Conservation (phyloP, 1,140 invertebrate genomes). For the Drosophila equinoxialis region DNA sequence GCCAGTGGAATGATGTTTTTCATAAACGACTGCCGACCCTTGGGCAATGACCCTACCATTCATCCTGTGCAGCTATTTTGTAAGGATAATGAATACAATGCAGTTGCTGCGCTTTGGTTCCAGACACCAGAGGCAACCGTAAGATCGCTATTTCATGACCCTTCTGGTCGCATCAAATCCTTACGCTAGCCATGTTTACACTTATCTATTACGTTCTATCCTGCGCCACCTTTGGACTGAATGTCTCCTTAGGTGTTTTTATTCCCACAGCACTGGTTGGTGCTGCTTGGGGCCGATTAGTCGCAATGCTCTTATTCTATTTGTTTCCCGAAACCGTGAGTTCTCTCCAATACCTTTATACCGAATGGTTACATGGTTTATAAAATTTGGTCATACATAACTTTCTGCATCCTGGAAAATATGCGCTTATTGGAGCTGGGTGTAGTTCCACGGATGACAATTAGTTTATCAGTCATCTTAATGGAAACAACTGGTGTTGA, state of each 20-base stretch:
- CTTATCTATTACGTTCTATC: conserved; percentile 95
- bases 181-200: conserved; percentile 92
- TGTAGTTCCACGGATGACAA: conserved; percentile 98
- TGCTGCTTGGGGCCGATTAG: conserved; percentile 96
- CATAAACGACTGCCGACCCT: conserved; percentile 92
- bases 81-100: conserved; percentile 95
- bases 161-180: conserved; percentile 92
- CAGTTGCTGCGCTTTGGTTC: conserved; percentile 96
- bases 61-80: conserved; percentile 94
- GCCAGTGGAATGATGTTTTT: conserved; percentile 95
- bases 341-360: neutral
- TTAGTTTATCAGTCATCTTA: conserved; percentile 96
- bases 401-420: conserved; percentile 93
- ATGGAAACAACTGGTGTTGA: conserved; percentile 97
- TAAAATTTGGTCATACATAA: conserved; percentile 26
- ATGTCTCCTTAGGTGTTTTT: conserved; percentile 97
- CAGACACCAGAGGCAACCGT: conserved; percentile 98
- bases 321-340: conserved; percentile 86
- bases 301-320: conserved; percentile 89
- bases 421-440: conserved; percentile 97
- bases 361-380: neutral
- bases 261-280: conserved; percentile 97
- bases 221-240: conserved; percentile 96
- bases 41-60: conserved; percentile 90
- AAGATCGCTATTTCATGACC: conserved; percentile 95